phyloP scores from a whole-genome alignment of 1,140 invertebrate species.

The Drosophila rhopaloa region DNA sequence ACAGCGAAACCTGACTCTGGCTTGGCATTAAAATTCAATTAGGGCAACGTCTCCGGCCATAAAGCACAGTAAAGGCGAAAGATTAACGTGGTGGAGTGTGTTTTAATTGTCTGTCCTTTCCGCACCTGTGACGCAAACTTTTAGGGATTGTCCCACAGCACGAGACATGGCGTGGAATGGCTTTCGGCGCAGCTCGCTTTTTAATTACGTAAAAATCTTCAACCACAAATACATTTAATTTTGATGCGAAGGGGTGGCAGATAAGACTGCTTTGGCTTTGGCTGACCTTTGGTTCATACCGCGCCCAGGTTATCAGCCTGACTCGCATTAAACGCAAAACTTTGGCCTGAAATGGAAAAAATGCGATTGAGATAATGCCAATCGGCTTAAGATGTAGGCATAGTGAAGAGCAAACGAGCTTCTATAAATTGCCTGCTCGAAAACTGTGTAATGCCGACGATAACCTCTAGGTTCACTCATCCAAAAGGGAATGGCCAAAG shows the following conservation, averaged over 20 bases:
- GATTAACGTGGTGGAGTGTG: constrained; percentile 20
- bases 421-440: constrained; percentile 7
- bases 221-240: constrained; percentile 24
- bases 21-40: constrained; percentile 76
- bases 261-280: constrained; percentile 37
- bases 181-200: constrained; percentile 33
- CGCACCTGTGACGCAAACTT: constrained; percentile 15
- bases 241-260: constrained; percentile 9
- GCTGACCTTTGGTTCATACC: constrained; percentile 34
- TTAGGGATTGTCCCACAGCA: constrained; percentile 56
- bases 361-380: constrained; percentile 53
- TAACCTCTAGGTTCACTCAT: constrained; percentile 23
- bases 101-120: constrained; percentile 30
- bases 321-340: constrained; percentile 41
- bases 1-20: background rate
- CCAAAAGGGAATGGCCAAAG: background rate
- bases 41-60: constrained; percentile 45
- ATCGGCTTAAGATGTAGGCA: constrained; percentile 19
- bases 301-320: constrained; percentile 63
- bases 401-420: background rate
- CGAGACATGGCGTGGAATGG: constrained; percentile 61
- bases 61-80: constrained; percentile 20
- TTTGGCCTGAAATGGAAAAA: constrained; percentile 16
- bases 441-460: constrained; percentile 30
- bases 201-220: constrained; percentile 76